These are phyloP conservation scores for Dione vanillae DNA, from an alignment of 2,888 invertebrate genomes.

Conservation along the genomic window DNA sequence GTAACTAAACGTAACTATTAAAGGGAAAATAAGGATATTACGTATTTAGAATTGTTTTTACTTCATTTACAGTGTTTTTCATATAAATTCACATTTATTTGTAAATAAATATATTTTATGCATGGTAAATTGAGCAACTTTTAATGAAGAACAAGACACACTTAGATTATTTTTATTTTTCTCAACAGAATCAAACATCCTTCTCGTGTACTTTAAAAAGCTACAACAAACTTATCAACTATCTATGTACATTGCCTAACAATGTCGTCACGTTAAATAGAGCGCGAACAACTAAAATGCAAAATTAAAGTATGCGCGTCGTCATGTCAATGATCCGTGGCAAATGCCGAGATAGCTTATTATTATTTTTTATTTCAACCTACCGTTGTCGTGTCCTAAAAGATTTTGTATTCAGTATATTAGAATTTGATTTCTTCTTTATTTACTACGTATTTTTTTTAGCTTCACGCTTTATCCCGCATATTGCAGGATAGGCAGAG, in stretches of 20 bases:
- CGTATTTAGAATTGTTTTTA: too few species aligned
- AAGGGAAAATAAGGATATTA: too few species aligned
- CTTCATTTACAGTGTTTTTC: too few species aligned
- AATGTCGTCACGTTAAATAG: slow-evolving; percentile 48
- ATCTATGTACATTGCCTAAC: slow-evolving; percentile 18
- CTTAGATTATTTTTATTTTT: neutral
- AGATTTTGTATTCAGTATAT: too few species aligned
- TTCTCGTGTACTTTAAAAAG: neutral
- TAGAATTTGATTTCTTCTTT: too few species aligned
- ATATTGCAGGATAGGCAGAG: too few species aligned
- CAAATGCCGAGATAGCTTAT: neutral
- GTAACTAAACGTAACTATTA: too few species aligned
- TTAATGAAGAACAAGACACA: neutral
- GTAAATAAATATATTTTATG: too few species aligned
- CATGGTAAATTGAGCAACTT: too few species aligned
- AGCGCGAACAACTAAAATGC: slow-evolving; percentile 53
- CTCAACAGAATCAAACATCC: neutral
- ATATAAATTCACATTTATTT: too few species aligned
- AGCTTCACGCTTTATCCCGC: too few species aligned
- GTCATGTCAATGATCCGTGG: slow-evolving; percentile 3
- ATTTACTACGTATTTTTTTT: too few species aligned
- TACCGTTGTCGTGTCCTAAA: neutral
- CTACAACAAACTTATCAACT: neutral
- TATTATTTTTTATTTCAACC: neutral
- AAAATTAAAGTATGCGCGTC: slow-evolving; percentile 2